Evolutionary conservation across 2,113 vertebrate species (phyloP), one percentile per base, ranked within the genome.

Genomic region (Zosterops japonicus): DNA sequence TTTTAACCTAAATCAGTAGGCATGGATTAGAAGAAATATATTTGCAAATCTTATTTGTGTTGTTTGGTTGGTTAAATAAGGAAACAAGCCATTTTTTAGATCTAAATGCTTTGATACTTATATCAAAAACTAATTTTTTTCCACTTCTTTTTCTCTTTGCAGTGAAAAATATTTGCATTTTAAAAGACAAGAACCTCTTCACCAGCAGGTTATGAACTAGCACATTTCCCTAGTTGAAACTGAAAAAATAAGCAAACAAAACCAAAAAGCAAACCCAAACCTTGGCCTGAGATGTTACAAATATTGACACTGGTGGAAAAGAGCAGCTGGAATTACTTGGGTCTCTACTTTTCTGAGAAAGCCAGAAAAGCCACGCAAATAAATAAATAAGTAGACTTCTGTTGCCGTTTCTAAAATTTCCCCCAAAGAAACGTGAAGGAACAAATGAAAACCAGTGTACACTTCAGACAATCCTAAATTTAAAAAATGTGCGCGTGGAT

Each of bases 271-370:
- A 39, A 49, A 67, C 14, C 11, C 15, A 76, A 91, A 75, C 53
- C 14, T 71, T 94, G 90, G 95, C 86, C 64, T 50, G 60, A 93
- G 93, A 93, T 87, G 83, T 94, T 94, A 90, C 76, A 87, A 89
- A 87, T 78, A 60, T 72, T 95, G 88, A 89, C 90, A 89, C 49
- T 89, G 49, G n/a, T 93, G 86, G 88, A 95, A 96, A 93, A 78
- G 69, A 96, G 80, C 93, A 95, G 93, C 88, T 96, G 94, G 95
- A 95, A 96, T 84, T 94, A 93, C 82, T 97, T 96, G 92, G 50
- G 27, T 83, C 94, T 85, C 39, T 85, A 52, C n/a, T 92, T 24
- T 77, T 76, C 82, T 82, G 31, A 94, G 76, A 90, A 87, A 87
- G 72, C 76, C 93, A 92, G 72, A 89, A 86, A 92, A 95, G 44